Conservation (phyloP, 2,888 invertebrate species). For the Sesamia inferens region DNA sequence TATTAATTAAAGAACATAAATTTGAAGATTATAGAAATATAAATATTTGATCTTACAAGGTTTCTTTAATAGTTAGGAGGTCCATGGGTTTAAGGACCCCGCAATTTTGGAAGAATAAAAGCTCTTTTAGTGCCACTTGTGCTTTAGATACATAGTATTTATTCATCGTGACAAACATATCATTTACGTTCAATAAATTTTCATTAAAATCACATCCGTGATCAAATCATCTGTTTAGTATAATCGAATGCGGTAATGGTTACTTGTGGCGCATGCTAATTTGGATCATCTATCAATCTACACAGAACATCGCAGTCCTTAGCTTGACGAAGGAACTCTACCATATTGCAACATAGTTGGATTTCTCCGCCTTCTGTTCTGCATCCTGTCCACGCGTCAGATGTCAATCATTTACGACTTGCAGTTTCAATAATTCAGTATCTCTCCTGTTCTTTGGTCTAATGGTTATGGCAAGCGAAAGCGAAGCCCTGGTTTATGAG, state of each 20-base stretch:
- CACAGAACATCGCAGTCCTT: constrained; percentile 28
- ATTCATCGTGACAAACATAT: constrained; percentile 3
- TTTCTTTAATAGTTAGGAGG: background rate
- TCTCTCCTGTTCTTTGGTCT: background rate
- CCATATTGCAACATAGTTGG: constrained; percentile 9
- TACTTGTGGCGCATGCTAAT: constrained; percentile 27
- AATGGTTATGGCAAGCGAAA: constrained; percentile 10
- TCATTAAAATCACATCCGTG: constrained; percentile 39
- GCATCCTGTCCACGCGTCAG: constrained; percentile 32
- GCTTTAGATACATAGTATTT: background rate
- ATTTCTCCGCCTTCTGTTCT: constrained; percentile 38
- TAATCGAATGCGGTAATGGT: constrained; percentile 14
- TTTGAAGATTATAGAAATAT: no score
- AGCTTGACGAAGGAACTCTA: background rate
- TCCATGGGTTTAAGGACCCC: background rate
- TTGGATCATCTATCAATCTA: constrained; percentile 32
- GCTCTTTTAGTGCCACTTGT: background rate
- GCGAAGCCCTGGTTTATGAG: background rate
- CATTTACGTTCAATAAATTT: constrained; percentile 36
- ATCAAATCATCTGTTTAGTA: constrained; percentile 18
- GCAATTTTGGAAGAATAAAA: background rate
- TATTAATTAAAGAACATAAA: no score
- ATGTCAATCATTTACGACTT: constrained; percentile 38
- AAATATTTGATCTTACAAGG: background rate
- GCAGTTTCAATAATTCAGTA: constrained; percentile 44